Percentiles rank a stretch among this genome's conserved stretches.
These are phyloP conservation scores for Pelagia noctiluca DNA, from an alignment of 30 jellyfish, hydroid and myxozoan genomes.

Conservation along the genomic window DNA sequence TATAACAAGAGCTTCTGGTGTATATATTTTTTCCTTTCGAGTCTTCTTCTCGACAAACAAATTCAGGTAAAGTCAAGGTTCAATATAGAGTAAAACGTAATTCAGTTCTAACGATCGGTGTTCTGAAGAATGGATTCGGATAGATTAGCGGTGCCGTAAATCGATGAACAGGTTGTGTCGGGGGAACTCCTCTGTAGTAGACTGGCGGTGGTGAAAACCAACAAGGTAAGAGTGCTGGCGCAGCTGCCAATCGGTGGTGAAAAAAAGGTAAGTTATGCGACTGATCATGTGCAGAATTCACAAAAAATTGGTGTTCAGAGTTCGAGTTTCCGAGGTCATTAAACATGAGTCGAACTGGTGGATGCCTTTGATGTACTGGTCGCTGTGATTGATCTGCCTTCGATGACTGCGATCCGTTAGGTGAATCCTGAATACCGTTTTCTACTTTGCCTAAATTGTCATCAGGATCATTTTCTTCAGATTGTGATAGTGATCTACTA, in stretches of 20 bases:
- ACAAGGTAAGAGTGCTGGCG: conserved; percentile 20
- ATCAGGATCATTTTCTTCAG: conserved; percentile 15
- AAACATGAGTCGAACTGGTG: conserved; percentile 18
- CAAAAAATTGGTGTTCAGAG: conserved; percentile 25
- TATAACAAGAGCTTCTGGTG: conserved; percentile 19
- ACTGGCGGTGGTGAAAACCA: not conserved
- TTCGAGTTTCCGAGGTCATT: conserved; percentile 21
- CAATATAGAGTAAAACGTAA: conserved; percentile 10
- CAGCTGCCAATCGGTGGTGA: conserved; percentile 14
- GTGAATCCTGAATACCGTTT: conserved; percentile 21
- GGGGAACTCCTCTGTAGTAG: conserved; percentile 17
- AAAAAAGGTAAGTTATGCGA: not conserved
- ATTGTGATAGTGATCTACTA: conserved; percentile 14
- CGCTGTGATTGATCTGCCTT: conserved; percentile 1
- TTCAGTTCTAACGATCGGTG: conserved; percentile 13
- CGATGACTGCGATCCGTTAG: conserved; percentile 20
- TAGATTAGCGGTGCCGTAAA: conserved; percentile 10
- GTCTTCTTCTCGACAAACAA: conserved; percentile 15
- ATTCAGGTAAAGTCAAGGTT: conserved; percentile 6
- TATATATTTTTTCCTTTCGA: conserved; percentile 16
- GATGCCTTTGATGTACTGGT: conserved; percentile 28
- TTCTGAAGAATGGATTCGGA: conserved; percentile 24
- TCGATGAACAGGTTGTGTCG: conserved; percentile 6
- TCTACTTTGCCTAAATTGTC: conserved; percentile 13
- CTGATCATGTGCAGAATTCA: conserved; percentile 22